phyloP scores from a whole-genome alignment of 2,888 invertebrate genomes.

The Dicycla oo region DNA sequence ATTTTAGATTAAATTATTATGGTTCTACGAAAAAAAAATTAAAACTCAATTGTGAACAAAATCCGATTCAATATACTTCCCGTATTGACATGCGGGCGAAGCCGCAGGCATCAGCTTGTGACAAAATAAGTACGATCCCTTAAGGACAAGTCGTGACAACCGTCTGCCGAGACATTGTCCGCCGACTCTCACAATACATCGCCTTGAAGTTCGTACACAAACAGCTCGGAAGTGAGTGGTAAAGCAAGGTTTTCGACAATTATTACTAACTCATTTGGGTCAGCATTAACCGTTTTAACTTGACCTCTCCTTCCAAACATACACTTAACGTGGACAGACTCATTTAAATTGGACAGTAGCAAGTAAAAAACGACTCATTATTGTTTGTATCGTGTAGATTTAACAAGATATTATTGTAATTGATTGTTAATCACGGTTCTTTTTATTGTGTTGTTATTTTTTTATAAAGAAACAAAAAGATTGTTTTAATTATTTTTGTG shows the following conservation, averaged over 20 bases:
- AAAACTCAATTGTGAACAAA: too few species aligned
- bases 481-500: constrained; percentile 1
- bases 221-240: constrained; percentile 65
- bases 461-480: not conserved
- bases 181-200: constrained; percentile 55
- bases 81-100: too few species aligned
- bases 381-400: constrained; percentile 43
- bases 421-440: constrained; percentile 34
- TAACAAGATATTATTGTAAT: constrained; percentile 47
- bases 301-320: constrained; percentile 14
- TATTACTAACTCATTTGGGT: constrained; percentile 62
- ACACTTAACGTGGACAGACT: not conserved
- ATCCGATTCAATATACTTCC: too few species aligned
- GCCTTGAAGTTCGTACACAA: constrained; percentile 58
- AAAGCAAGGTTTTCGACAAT: constrained; percentile 62
- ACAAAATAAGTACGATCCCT: constrained; percentile 16
- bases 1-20: too few species aligned
- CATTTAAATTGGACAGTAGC: not conserved
- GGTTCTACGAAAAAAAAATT: too few species aligned
- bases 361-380: constrained; percentile 15
- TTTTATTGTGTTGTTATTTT: constrained; percentile 3
- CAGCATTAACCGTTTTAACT: constrained; percentile 38
- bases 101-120: too few species aligned
- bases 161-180: constrained; percentile 36
- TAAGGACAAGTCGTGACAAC: constrained; percentile 26